Evolutionary conservation across 2,113 vertebrate genomes (phyloP), one percentile per base, ranked within the genome.

Genomic region (Synodontis membranacea): DNA sequence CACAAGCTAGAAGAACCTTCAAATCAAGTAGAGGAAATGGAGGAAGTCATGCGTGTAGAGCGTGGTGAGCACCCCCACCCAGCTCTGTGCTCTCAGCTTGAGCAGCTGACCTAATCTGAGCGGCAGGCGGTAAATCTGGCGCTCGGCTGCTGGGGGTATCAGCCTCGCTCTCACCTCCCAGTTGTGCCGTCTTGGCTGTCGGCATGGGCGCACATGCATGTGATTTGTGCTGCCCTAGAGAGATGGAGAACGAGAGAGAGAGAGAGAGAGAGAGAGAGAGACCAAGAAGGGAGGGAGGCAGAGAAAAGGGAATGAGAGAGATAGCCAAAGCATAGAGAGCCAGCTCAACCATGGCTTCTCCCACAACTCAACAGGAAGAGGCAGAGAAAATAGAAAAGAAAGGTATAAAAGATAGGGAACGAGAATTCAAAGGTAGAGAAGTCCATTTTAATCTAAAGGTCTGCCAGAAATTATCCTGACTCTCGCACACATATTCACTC

Each of bases 81-180:
- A 76, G 66, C 80, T 82, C 68, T 76, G 70, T 42, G 42, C 70
- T 52, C 86, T 23, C 86, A 83, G 86, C 70, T 83, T 86, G 84
- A 88, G 84, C 74, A 86, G 84, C 87, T 88, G 87, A 88, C 87
- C 84, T 88, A 88, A 86, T 88, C 84, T 82, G 84, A 75, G 80
- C 46, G 81, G 85, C 64, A 72, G 62, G 86, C 78, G 76, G 86
- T 83, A 84, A 88, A 88, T 85, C 46, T 82, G 79, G 64, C 83
- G 42, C 79, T 85, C 46, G 42, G 66, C 70, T 85, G 81, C 72
- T 52, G 70, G 88, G 84, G 64, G 74, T 82, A 84, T 82, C n/a
- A 70, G 68, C 39, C 83, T 87, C 62, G 19, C 80, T 85, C 76
- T 82, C 80, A 37, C 70, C 83, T 86, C 70, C 70, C 79, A 62